Evolutionary conservation across 2,113 vertebrate species (phyloP).

Genomic region (rabbit (Oryctolagus cuniculus)): DNA sequence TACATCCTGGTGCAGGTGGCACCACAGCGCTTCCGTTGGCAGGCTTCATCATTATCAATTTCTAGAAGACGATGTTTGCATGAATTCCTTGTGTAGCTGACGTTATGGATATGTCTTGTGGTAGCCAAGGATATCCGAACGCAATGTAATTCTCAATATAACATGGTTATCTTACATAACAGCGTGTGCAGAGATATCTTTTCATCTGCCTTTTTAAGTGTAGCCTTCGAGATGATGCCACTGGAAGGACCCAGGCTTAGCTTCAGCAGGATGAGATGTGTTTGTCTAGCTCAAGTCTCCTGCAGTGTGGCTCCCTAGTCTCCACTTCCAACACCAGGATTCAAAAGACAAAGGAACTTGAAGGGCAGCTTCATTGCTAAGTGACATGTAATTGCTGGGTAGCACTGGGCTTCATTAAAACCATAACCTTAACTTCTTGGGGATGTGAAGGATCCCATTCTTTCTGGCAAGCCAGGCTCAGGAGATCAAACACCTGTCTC

Average conservation of each 20-base stretch:
- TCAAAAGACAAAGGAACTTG: constrained; percentile 5
- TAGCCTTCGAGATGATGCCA: neutral
- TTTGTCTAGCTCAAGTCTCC: neutral
- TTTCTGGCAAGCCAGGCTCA: neutral
- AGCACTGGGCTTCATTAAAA: neutral
- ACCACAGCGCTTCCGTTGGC: neutral
- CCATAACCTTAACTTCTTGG: constrained; percentile 18
- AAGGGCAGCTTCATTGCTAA: neutral
- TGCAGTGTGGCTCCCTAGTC: neutral
- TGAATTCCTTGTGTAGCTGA: neutral
- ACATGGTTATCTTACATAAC: neutral
- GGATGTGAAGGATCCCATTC: neutral
- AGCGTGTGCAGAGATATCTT: neutral
- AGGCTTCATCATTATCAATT: neutral
- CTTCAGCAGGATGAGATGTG: neutral
- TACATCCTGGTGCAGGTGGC: neutral
- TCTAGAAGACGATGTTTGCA: neutral
- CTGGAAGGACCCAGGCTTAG: neutral
- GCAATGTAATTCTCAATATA: neutral
- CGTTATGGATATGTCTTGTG: neutral
- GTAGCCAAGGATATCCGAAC: neutral
- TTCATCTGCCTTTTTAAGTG: neutral
- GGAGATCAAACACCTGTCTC: neutral
- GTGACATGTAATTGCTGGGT: neutral
- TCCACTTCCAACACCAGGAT: neutral